Evolutionary conservation across 2,797 vertebrate species (phyloP).

Genomic region (Liasis olivaceus): DNA sequence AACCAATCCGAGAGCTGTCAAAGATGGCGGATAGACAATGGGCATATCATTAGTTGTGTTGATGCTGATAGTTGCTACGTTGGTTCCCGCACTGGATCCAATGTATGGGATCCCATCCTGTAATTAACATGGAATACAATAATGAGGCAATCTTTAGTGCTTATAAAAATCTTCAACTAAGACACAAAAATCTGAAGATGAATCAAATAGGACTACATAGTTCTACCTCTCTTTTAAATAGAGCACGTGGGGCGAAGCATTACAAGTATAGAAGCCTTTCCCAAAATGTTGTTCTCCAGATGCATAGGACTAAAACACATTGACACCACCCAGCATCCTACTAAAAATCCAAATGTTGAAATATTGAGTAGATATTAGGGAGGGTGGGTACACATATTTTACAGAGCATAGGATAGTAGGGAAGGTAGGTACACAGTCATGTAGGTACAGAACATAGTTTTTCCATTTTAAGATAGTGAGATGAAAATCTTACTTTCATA

Average conservation of each 20-base stretch:
- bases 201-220: not conserved
- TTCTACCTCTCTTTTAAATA: not conserved
- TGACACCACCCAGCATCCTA: not conserved
- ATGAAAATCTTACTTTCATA: not conserved
- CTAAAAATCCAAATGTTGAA: not conserved
- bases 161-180: not conserved
- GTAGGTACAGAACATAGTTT: not conserved
- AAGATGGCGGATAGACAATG: constrained; percentile 84
- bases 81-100: constrained; percentile 88
- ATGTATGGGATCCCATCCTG: constrained; percentile 87
- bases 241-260: no score
- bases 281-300: not conserved
- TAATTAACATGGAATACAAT: constrained; percentile 48
- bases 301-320: not conserved
- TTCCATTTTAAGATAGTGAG: not conserved
- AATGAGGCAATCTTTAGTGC: not conserved
- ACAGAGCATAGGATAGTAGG: not conserved
- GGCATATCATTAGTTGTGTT: constrained; percentile 91
- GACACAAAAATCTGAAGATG: not conserved
- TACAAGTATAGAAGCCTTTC: not conserved
- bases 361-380: not conserved
- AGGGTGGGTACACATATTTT: not conserved
- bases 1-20: constrained; percentile 82
- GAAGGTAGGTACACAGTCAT: not conserved
- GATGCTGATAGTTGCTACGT: constrained; percentile 85